A percentile compares a stretch with the other conserved stretches of the same genome.
Evolutionary conservation across 2,113 vertebrate genomes (phyloP).

Genomic region (Harpagus bidentatus): DNA sequence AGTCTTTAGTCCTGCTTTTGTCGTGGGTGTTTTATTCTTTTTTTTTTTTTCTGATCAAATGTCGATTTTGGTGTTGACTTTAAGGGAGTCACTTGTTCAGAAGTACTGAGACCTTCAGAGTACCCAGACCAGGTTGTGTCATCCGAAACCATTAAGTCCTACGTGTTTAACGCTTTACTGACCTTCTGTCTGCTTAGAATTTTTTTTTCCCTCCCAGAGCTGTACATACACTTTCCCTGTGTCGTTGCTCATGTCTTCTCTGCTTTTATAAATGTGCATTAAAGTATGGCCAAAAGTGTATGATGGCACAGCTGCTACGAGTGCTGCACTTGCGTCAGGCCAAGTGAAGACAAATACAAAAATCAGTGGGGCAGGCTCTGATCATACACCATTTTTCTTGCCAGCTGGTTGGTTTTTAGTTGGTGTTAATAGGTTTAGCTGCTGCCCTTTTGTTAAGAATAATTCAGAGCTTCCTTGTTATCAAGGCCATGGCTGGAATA

Average conservation of each 20-base stretch:
- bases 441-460: constrained; percentile 38
- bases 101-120: neutral
- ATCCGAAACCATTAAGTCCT: neutral
- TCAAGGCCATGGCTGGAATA: neutral
- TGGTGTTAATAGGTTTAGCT: constrained; percentile 14
- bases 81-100: neutral
- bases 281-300: accelerated
- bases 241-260: accelerated
- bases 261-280: neutral
- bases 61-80: neutral
- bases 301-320: accelerated
- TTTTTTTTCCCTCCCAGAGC: neutral
- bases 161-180: neutral
- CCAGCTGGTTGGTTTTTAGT: neutral
- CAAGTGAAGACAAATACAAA: neutral
- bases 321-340: neutral
- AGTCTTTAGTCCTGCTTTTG: neutral
- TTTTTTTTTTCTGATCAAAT: neutral
- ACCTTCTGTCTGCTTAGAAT: neutral
- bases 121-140: neutral
- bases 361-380: neutral
- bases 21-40: neutral
- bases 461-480: constrained; percentile 45
- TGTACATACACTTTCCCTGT: neutral
- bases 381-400: neutral